A percentile compares a stretch with the other conserved stretches of the same genome.
Conservation (phyloP, 2,797 vertebrate genomes). For the Serranus cabrilla region DNA sequence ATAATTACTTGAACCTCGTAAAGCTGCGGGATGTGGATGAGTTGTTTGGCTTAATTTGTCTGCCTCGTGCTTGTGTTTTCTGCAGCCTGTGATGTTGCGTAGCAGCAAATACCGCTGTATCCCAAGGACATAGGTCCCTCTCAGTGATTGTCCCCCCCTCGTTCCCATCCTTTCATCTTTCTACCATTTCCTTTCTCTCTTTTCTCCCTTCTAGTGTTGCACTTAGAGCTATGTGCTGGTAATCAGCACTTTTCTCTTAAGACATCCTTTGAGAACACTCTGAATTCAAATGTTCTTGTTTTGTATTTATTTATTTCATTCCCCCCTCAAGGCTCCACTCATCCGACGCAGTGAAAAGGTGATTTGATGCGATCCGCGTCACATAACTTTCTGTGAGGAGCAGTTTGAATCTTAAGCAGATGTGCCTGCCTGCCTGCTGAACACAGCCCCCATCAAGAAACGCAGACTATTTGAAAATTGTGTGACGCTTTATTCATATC, state of each 20-base stretch:
- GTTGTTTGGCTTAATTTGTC: slow-evolving; percentile 46
- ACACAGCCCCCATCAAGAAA: slow-evolving; percentile 41
- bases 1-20: slow-evolving; percentile 55
- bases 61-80: slow-evolving; percentile 29
- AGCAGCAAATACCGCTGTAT: slow-evolving; percentile 46
- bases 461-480: slow-evolving; percentile 26
- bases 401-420: slow-evolving; percentile 58
- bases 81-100: slow-evolving; percentile 34
- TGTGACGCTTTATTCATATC: slow-evolving; percentile 43
- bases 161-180: slow-evolving; percentile 55
- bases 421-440: slow-evolving; percentile 15
- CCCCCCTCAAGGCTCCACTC: slow-evolving; percentile 34
- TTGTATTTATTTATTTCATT: slow-evolving; percentile 69
- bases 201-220: slow-evolving; percentile 35
- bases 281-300: slow-evolving; percentile 72
- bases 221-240: slow-evolving; percentile 33
- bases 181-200: slow-evolving; percentile 37
- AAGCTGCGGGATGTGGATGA: slow-evolving; percentile 31
- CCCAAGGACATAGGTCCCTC: slow-evolving; percentile 51
- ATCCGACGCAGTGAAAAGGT: slow-evolving; percentile 52
- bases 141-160: slow-evolving; percentile 37
- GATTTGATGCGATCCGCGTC: slow-evolving; percentile 55
- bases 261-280: slow-evolving; percentile 57
- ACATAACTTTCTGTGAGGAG: slow-evolving; percentile 48
- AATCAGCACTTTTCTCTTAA: slow-evolving; percentile 69